Evolutionary conservation across 2,888 invertebrate species (phyloP), one percentile per base, ranked within the genome.

Genomic region (Pammene aurita): DNA sequence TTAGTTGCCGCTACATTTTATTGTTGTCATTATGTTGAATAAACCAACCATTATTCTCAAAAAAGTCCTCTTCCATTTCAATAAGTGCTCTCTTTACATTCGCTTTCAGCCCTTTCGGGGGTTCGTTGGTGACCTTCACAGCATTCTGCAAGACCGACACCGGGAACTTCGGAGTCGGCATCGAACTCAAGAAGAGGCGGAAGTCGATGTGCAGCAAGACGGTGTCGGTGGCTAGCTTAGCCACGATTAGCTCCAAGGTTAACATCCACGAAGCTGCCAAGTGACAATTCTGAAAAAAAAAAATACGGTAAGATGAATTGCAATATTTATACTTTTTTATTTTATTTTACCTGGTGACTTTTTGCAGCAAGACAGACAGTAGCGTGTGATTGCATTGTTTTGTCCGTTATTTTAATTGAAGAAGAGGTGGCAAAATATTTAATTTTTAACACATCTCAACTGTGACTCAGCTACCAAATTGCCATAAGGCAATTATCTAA

Each of bases 231-330:
- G 94, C 92, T 61, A 98, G 94, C 73, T 94, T 94, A 57, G 96
- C 94, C 34, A 98, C 96, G 41, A 97, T 94, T 72, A 95, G 90
- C 85, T 98, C 98, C 88, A 98, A 93, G 1, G 93, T 91, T 18
- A 95, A 90, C 97, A 98, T 97, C 98, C 98, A 98, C 0, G 97
- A 97, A 0, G 97, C 96, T 5, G 98, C 98, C 79, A 98, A 92
- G 84, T 98, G 98, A 78, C 98, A 98, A 84, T 98, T 98, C 94
- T 97, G 94, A n/a, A 92, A 84, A 7, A 50, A 84, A 4, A 48
- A 44, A n/a, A n/a, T 16, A 11, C 18, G 6, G 10, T 18, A 7
- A 11, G 9, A 18, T 62, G 67, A 34, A 52, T 42, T 38, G 7
- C 26, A 26, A n/a, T n/a, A n/a, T n/a, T n/a, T n/a, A n/a, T n/a